Conservation (phyloP, 2,113 vertebrate genomes). For the Paradoxurus hermaphroditus region DNA sequence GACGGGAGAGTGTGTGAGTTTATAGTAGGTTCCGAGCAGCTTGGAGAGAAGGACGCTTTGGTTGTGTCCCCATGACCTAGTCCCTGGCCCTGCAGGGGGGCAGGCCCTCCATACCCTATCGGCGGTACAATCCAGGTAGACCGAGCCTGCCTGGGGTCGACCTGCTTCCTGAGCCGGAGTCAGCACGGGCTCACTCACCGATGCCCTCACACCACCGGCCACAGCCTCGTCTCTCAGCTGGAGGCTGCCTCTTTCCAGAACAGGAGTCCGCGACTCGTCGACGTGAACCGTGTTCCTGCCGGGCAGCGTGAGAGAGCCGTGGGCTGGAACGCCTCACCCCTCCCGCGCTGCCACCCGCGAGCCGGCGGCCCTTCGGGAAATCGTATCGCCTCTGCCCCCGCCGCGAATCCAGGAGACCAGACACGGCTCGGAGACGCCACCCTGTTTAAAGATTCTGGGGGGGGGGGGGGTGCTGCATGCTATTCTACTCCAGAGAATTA, state of each 20-base stretch:
- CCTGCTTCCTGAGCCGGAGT: background rate
- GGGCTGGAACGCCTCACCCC: rapidly evolving
- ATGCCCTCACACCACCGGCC: no score
- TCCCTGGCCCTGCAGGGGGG: background rate
- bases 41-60: background rate
- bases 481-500: background rate
- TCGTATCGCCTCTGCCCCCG: background rate
- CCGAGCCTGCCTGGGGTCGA: background rate
- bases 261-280: background rate
- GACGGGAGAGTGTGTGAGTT: background rate
- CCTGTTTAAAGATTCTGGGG: background rate
- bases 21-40: background rate
- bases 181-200: background rate
- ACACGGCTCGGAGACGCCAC: background rate
- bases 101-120: rapidly evolving
- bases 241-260: background rate
- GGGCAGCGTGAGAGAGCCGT: background rate
- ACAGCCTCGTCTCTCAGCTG: background rate
- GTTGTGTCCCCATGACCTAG: background rate
- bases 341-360: background rate
- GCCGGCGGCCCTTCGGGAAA: background rate
- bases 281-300: background rate
- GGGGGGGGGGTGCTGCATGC: background rate
- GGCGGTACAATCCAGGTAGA: background rate
- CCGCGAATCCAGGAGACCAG: background rate